Conservation (phyloP, 1,140 invertebrate species). For the Bombus confusus region DNA sequence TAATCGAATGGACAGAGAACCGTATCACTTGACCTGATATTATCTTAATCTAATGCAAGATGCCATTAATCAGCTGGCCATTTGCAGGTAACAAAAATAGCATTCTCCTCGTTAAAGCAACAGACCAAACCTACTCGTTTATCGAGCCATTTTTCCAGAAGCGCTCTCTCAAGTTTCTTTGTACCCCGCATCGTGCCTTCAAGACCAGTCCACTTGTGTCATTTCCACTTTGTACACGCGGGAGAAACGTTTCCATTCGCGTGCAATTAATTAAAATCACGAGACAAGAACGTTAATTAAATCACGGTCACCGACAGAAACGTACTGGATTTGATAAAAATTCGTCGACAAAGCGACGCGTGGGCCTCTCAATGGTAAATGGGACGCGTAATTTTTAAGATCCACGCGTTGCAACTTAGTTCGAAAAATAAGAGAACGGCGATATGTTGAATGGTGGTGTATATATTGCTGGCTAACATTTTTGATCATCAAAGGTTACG, state of each 20-base stretch:
- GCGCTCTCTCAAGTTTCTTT: not conserved
- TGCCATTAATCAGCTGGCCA: not conserved
- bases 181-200: not conserved
- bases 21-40: not conserved
- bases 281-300: constrained; percentile 25
- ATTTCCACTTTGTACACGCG: not conserved
- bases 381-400: not conserved
- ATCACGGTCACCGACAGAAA: not conserved
- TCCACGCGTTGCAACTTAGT: not conserved
- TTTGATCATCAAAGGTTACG: not conserved
- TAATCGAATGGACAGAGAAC: not conserved
- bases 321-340: constrained; percentile 4
- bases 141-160: not conserved
- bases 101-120: not conserved
- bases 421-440: not conserved
- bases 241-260: not conserved
- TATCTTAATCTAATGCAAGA: not conserved
- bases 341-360: not conserved
- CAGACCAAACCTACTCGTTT: no score
- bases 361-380: not conserved
- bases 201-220: not conserved
- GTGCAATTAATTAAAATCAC: constrained; percentile 7
- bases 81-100: not conserved
- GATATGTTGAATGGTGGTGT: not conserved
- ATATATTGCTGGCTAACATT: not conserved